Conservation (phyloP, 2,888 invertebrate genomes). For the Aethes cnicana region DNA sequence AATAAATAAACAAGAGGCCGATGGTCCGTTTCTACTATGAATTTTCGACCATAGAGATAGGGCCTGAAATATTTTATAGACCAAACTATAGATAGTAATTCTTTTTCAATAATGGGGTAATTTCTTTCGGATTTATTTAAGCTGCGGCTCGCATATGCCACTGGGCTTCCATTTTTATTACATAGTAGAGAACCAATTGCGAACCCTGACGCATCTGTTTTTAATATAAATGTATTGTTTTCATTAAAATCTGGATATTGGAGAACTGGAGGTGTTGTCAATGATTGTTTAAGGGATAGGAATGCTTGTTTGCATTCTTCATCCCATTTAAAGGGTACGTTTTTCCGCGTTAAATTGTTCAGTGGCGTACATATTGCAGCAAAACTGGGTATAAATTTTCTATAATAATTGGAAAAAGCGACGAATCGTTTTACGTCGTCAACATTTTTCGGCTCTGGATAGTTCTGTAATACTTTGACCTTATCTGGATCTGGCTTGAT, state of each 20-base stretch:
- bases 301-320: no score
- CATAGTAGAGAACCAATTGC: no score
- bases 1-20: constrained; percentile 38
- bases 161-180: constrained; percentile 31
- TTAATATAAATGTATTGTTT: no score
- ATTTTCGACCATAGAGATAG: no score
- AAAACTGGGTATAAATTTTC: constrained; percentile 35
- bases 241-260: no score
- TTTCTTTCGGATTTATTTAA: constrained; percentile 39
- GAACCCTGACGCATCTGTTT: no score
- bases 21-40: constrained; percentile 35
- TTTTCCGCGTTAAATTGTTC: no score
- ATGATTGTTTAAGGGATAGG: no score
- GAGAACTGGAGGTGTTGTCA: no score
- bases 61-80: constrained; percentile 37
- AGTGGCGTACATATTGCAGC: no score
- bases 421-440: constrained; percentile 38
- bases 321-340: no score
- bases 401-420: constrained; percentile 42
- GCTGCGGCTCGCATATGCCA: constrained; percentile 39
- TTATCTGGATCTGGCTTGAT: constrained; percentile 26
- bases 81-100: constrained; percentile 36
- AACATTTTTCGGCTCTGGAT: no score
- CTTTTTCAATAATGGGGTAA: constrained; percentile 38
- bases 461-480: constrained; percentile 10